phyloP scores from a whole-genome alignment of 1,140 invertebrate genomes.

The Nephila pilipes region DNA sequence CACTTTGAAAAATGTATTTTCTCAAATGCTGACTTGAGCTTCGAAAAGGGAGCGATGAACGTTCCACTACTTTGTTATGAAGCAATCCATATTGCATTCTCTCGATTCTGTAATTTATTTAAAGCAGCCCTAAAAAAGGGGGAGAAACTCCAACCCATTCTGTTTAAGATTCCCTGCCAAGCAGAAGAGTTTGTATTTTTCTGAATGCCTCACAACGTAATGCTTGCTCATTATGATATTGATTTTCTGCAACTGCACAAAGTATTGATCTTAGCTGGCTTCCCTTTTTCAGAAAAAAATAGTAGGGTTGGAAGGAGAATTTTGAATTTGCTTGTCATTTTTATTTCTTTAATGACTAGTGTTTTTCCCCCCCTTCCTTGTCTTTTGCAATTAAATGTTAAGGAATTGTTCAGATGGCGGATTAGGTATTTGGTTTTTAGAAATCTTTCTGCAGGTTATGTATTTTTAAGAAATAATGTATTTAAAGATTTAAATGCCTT shows the following conservation, averaged over 20 bases:
- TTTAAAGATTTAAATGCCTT: neutral
- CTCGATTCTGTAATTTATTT: conserved; percentile 39
- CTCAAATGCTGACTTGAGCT: too few relatives aligned
- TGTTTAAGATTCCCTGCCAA: conserved; percentile 57
- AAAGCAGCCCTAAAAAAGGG: conserved; percentile 42
- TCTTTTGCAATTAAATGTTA: conserved; percentile 13
- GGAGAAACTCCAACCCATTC: conserved; percentile 37
- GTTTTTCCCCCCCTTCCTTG: conserved; percentile 68
- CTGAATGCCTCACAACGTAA: conserved; percentile 68
- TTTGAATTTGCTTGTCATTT: conserved; percentile 74
- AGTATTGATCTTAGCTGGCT: conserved; percentile 65
- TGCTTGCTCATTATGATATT: conserved; percentile 76
- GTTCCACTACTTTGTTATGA: neutral
- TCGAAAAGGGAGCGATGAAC: neutral
- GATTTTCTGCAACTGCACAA: conserved; percentile 76
- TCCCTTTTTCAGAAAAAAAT: conserved; percentile 65
- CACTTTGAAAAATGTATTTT: too few relatives aligned
- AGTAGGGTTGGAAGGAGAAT: conserved; percentile 32
- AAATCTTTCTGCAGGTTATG: neutral
- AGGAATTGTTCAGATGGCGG: neutral
- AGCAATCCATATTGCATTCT: conserved; percentile 30
- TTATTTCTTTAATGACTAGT: conserved; percentile 53
- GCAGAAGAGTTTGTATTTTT: conserved; percentile 71
- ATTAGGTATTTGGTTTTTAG: neutral
- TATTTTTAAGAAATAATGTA: neutral